Base-by-base conservation (phyloP, 2,113 vertebrate species). In the Boulengeromyrus knoepffleri region DNA sequence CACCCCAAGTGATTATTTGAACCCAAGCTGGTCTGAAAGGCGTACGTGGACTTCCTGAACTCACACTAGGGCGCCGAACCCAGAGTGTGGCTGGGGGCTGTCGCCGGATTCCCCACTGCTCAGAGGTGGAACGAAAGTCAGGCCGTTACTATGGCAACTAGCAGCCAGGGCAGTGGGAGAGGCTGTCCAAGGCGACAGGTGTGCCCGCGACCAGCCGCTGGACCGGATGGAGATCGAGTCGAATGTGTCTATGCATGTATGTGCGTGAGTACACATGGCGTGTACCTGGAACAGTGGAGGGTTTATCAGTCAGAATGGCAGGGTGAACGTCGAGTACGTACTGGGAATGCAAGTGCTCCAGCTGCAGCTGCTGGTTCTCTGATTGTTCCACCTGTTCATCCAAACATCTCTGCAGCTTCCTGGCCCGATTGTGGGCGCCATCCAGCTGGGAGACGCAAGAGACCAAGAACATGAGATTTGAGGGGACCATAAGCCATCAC, bases 311-410 rank as follows among this genome's bases (percentile, higher is more conserved):
- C 77, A 45, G 21, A 45, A n/a, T 12, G 15, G 39, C 31, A n/a
- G 9, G 21, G 42, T 84, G 77, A 83, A 83, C 5, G 10, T 24
- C 1, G 19, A 46, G 19, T 7, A 80, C 88, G 91, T 93, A 97
- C 97, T 97, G 97, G 91, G 97, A 97, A 91, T 98, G 97, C 74
- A 98, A 92, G 62, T 98, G 97, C 90, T 98, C 97, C 92, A 98
- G 93, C 88, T 98, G 97, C 15, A 98, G 97, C 89, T 98, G 97
- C 74, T 97, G 96, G 91, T 97, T 98, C 94, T 98, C 97, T 0
- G 96, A 96, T 89, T 97, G 96, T 85, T 98, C 97, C 0, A 97
- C 97, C 94, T 98, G 97, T 91, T 98, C 97, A 45, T 98, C 97
- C 92, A 98, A 95, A 2, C 97, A 97, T 91, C 97, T 93, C 95